Evolutionary conservation across 2,888 invertebrate genomes (phyloP).

Genomic region (Chaetogeoica ovagalla): DNA sequence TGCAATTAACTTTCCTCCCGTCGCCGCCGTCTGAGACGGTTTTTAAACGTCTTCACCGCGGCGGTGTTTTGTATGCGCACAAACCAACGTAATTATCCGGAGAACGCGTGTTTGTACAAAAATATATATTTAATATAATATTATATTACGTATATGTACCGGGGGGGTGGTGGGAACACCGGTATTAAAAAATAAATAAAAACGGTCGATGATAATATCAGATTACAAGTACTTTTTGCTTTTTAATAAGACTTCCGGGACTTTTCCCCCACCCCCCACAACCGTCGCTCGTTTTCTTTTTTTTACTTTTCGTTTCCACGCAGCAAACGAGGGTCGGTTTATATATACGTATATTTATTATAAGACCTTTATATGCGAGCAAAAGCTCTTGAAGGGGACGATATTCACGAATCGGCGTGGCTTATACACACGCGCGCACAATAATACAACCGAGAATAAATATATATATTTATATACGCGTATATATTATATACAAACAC

Average conservation of each 20-base stretch:
- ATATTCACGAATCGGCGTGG: conserved; percentile 40
- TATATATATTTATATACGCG: too few relatives aligned
- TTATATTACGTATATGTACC: not conserved
- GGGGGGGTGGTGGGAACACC: conserved; percentile 9
- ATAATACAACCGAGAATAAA: conserved; percentile 29
- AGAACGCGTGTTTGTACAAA: not conserved
- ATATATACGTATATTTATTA: conserved; percentile 12
- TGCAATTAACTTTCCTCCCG: conserved; percentile 19
- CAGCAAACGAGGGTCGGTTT: conserved; percentile 23
- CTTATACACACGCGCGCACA: conserved; percentile 36
- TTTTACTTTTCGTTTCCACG: conserved; percentile 6
- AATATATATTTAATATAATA: not conserved
- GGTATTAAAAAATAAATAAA: conserved; percentile 43
- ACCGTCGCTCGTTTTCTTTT: too few relatives aligned
- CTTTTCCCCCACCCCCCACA: too few relatives aligned
- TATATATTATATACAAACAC: not conserved
- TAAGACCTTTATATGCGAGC: conserved; percentile 24
- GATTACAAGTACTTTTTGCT: conserved; percentile 50
- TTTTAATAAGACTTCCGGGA: conserved; percentile 53
- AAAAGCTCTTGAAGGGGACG: conserved; percentile 47
- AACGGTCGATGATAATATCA: conserved; percentile 46
- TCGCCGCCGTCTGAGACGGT: not conserved
- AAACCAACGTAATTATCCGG: conserved; percentile 32
- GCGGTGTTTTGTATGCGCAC: not conserved
- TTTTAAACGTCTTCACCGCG: not conserved